Evolutionary conservation across 2,113 vertebrate genomes (phyloP), one percentile per base, ranked within the genome.

Genomic region (Agapornis roseicollis): DNA sequence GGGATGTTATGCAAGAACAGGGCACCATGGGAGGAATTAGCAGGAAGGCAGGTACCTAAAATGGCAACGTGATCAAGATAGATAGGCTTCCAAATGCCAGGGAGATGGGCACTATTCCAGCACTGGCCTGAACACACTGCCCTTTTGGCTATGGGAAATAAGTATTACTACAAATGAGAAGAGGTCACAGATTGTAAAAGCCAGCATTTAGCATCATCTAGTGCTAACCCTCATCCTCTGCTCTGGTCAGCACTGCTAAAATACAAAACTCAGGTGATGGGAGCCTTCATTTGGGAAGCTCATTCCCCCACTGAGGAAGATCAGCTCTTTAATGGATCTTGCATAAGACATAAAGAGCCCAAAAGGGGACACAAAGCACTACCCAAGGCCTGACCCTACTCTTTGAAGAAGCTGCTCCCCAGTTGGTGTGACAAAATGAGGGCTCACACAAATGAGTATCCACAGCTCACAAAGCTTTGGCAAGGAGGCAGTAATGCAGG

Each of bases 171-270:
- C 13, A 24, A 41, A 50, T 31, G 4, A 25, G 17, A 27, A 9
- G 49, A n/a, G 13, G 11, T 16, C 11, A 2, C 4, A 6, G 11
- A 2, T 50, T 24, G 64, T 25, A 44, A 89, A 91, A 85, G 24
- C 8, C 91, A 69, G 42, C 23, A 17, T 72, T 94, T 64, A 79
- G 88, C 89, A 93, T 93, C 87, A 87, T 93, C 95, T 79, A 79
- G 78, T 64, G 84, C 84, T 71, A 87, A 78, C 47, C 3, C 13
- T 46, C 7, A 2, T 47, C 61, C 47, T 79, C 95, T 74, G 52
- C 89, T 92, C 60, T 1, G 0, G 9, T 41, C 5, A 46, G 28
- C 3, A 2, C 13, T 17, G 41, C 42, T 37, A 23, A 89, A 69
- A 66, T 3, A 4, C 61, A 53, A 9, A 71, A 5, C 42, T 35